A percentile compares a stretch with the other conserved stretches of the same genome.
phyloP scores from a whole-genome alignment of 1,140 invertebrate genomes.

The Eumaeus atala region DNA sequence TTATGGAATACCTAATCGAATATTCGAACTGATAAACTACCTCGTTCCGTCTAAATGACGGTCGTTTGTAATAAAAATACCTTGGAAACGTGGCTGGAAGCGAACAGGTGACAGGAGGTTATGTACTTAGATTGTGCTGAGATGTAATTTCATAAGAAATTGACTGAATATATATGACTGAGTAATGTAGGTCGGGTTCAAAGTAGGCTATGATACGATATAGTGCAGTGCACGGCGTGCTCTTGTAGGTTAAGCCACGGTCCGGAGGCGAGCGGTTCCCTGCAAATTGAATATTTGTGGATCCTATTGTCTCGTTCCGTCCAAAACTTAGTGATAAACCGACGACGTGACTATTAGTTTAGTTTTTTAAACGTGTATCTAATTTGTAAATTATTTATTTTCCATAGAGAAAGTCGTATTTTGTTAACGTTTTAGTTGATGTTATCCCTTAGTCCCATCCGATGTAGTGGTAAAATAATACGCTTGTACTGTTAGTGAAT shows the following conservation, averaged over 20 bases:
- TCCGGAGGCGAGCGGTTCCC: slow-evolving; percentile 39
- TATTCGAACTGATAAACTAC: slow-evolving; percentile 9
- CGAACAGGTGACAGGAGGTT: slow-evolving; percentile 44
- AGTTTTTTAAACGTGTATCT: slow-evolving; percentile 67
- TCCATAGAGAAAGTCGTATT: slow-evolving; percentile 73
- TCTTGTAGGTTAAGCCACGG: slow-evolving; percentile 45
- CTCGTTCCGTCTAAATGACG: slow-evolving; percentile 3
- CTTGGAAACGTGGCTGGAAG: background rate
- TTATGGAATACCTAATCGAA: background rate
- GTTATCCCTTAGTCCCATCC: slow-evolving; percentile 64
- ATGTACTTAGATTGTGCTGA: slow-evolving; percentile 62
- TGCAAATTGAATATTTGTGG: slow-evolving; percentile 11
- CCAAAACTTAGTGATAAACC: slow-evolving; percentile 59
- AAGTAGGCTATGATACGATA: slow-evolving; percentile 66
- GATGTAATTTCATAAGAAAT: slow-evolving; percentile 70
- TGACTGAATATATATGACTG: slow-evolving; percentile 72
- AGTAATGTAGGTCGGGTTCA: slow-evolving; percentile 69
- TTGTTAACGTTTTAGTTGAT: slow-evolving; percentile 74
- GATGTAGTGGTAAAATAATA: slow-evolving; percentile 66
- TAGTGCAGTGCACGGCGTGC: slow-evolving; percentile 61
- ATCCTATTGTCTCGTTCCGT: slow-evolving; percentile 29
- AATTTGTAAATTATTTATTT: slow-evolving; percentile 74
- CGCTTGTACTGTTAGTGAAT: slow-evolving; percentile 71
- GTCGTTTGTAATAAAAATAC: slow-evolving; percentile 12
- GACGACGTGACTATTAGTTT: slow-evolving; percentile 65